These are phyloP conservation scores for Pseudonaja textilis DNA, from an alignment of 2,113 vertebrate species.

Conservation along the genomic window DNA sequence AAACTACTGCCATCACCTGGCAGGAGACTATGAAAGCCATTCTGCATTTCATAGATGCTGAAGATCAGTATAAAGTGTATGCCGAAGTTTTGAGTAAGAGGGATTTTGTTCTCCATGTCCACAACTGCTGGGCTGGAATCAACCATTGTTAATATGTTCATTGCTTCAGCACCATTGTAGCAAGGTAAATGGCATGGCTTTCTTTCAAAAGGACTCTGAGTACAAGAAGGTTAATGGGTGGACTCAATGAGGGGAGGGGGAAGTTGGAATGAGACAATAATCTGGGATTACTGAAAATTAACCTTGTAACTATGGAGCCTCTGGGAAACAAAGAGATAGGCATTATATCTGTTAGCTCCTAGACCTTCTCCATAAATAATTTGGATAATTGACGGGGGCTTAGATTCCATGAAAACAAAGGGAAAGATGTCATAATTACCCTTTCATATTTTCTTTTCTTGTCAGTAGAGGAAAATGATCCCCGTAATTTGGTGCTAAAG, in stretches of 20 bases:
- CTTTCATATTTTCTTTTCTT: constrained; percentile 72
- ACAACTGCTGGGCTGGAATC: constrained; percentile 24
- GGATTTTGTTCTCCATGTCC: not conserved
- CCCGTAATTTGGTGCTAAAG: constrained; percentile 69
- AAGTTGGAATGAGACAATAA: constrained; percentile 58
- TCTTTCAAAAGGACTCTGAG: constrained; percentile 43
- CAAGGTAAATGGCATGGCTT: constrained; percentile 20
- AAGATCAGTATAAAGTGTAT: fast-evolving
- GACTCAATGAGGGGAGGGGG: constrained; percentile 30
- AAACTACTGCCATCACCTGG: not conserved
- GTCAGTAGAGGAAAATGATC: constrained; percentile 72
- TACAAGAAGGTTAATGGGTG: constrained; percentile 39
- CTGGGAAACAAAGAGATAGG: constrained; percentile 56
- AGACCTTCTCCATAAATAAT: constrained; percentile 61
- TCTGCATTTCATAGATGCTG: not conserved
- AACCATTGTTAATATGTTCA: constrained; percentile 8
- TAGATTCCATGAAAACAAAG: constrained; percentile 74
- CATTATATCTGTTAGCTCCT: constrained; percentile 47
- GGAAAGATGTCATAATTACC: constrained; percentile 75
- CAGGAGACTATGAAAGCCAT: not conserved
- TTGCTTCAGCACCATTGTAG: not conserved
- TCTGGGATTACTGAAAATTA: constrained; percentile 56
- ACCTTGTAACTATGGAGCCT: constrained; percentile 53
- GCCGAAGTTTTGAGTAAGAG: constrained; percentile 16
- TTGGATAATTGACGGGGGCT: constrained; percentile 72